A percentile compares a stretch with the other conserved stretches of the same genome.
These are phyloP conservation scores for Leptoteleia sp. DNA, from an alignment of 1,140 invertebrate genomes.

Conservation along the genomic window DNA sequence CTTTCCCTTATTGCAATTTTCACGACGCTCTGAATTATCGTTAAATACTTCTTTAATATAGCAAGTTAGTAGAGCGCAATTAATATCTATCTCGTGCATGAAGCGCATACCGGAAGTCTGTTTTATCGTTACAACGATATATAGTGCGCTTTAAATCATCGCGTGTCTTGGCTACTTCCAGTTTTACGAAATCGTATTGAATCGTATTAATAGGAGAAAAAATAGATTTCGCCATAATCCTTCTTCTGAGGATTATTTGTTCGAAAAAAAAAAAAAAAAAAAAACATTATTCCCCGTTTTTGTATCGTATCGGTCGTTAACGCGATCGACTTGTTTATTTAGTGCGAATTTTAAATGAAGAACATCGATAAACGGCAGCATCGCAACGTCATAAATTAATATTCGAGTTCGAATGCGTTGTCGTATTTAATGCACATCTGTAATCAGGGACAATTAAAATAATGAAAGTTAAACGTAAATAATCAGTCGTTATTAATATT, in stretches of 20 bases:
- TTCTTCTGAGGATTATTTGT: no score
- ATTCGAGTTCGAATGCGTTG: slow-evolving; percentile 6
- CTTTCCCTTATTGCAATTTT: slow-evolving; percentile 58
- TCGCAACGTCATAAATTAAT: slow-evolving; percentile 37
- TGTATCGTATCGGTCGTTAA: slow-evolving; percentile 1
- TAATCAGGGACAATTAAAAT: slow-evolving; percentile 40
- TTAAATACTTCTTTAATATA: slow-evolving; percentile 63
- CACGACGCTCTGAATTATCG: slow-evolving; percentile 51
- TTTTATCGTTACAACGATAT: slow-evolving; percentile 67
- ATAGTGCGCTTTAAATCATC: slow-evolving; percentile 65
- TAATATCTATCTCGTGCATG: slow-evolving; percentile 59
- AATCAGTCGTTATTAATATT: slow-evolving; percentile 39
- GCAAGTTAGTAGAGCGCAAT: slow-evolving; percentile 66
- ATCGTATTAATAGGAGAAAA: no score
- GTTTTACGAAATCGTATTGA: slow-evolving; percentile 46
- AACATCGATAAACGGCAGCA: slow-evolving; percentile 26
- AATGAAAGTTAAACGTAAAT: slow-evolving; percentile 39
- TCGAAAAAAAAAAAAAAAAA: background rate
- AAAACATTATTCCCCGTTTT: background rate
- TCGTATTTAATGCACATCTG: slow-evolving; percentile 25
- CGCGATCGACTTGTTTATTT: slow-evolving; percentile 7
- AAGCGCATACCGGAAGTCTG: slow-evolving; percentile 61
- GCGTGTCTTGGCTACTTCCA: slow-evolving; percentile 37
- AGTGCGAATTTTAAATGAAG: slow-evolving; percentile 15
- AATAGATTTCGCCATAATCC: no score